Conservation (phyloP, 2,113 vertebrate species). For the Calidris pugnax region DNA sequence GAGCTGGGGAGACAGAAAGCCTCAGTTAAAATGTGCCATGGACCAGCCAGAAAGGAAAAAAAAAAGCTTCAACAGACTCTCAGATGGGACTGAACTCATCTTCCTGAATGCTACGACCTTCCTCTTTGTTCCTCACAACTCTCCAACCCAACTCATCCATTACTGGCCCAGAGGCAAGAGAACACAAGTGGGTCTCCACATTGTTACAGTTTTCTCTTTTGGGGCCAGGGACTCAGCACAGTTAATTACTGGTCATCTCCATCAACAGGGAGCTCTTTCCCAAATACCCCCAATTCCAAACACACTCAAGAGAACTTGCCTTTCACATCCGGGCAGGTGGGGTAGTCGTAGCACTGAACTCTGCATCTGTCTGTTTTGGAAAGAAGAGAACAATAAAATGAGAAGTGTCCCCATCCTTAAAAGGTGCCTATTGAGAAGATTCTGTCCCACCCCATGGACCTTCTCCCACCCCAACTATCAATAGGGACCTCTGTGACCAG, state of each 20-base stretch:
- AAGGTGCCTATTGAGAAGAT: accelerated
- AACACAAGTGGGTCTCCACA: too few relatives aligned
- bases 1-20: neutral
- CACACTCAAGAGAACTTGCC: neutral
- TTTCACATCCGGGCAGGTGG: neutral
- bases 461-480: neutral
- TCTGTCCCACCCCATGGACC: neutral
- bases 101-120: accelerated
- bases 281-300: neutral
- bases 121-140: neutral
- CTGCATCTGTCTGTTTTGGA: neutral
- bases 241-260: neutral
- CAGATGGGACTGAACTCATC: accelerated
- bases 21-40: accelerated
- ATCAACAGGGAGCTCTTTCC: neutral
- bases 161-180: neutral
- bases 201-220: neutral
- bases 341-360: neutral
- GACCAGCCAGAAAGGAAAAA: accelerated
- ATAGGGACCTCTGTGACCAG: neutral
- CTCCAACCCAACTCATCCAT: neutral
- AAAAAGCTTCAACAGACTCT: neutral
- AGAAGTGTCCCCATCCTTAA: accelerated
- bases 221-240: neutral
- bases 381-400: neutral